These are phyloP conservation scores for Otolemur crassicaudatus DNA, from an alignment of 2,797 vertebrate genomes.

Conservation along the genomic window DNA sequence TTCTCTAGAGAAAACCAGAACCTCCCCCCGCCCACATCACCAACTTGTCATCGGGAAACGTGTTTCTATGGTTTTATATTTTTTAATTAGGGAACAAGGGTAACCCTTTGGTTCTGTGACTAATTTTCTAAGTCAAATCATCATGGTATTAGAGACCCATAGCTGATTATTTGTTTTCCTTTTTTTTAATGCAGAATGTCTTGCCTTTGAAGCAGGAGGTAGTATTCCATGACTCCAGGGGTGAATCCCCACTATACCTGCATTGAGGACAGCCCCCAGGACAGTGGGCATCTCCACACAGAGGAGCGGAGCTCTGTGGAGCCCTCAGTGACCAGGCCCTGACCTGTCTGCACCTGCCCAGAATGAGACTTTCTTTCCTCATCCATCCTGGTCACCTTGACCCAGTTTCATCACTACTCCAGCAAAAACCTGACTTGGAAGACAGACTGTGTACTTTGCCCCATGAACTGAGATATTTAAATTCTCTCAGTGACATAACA, in stretches of 20 bases:
- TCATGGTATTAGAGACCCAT: background rate
- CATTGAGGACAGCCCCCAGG: background rate
- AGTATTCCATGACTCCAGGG: background rate
- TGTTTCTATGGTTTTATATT: background rate
- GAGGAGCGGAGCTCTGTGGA: background rate
- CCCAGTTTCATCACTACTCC: background rate
- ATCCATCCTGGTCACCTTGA: background rate
- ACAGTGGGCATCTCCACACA: fast-evolving
- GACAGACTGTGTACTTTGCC: background rate
- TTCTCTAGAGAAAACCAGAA: background rate
- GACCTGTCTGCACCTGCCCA: too few relatives aligned
- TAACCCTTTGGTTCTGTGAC: background rate
- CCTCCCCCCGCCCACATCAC: background rate
- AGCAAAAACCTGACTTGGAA: background rate
- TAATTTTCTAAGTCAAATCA: background rate
- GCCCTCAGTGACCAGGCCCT: fast-evolving
- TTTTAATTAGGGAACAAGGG: background rate
- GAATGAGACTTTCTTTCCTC: background rate
- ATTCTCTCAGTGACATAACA: background rate
- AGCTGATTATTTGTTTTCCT: background rate
- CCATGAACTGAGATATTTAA: background rate
- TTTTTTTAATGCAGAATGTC: background rate
- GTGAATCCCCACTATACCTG: background rate
- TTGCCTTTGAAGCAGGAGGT: background rate
- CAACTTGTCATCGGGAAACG: background rate